These are phyloP conservation scores for Drepana falcataria DNA, from an alignment of 2,888 invertebrate genomes.

Conservation along the genomic window DNA sequence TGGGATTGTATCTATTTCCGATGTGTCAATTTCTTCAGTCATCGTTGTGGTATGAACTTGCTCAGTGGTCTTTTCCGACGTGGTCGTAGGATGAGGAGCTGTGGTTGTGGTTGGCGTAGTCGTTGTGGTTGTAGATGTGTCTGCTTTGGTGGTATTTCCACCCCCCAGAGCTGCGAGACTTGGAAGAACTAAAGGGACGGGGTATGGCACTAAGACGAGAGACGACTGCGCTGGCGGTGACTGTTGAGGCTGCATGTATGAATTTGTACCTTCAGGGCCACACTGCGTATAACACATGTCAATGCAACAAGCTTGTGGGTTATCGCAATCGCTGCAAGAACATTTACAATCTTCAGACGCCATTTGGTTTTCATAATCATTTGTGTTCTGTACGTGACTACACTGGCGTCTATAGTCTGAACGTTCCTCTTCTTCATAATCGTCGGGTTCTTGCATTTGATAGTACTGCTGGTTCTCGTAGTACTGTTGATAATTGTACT, in stretches of 20 bases:
- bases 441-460: constrained; percentile 7
- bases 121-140: constrained; percentile 3
- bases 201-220: constrained; percentile 35
- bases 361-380: constrained; percentile 14
- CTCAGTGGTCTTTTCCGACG: background rate
- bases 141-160: background rate
- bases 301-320: constrained; percentile 31
- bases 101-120: constrained; percentile 5
- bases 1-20: background rate
- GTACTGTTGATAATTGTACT: constrained; percentile 7
- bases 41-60: too few relatives aligned
- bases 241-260: background rate
- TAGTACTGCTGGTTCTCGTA: constrained; percentile 11
- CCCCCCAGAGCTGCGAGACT: background rate
- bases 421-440: constrained; percentile 5
- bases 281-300: constrained; percentile 14
- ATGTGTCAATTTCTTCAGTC: too few relatives aligned
- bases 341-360: constrained; percentile 35
- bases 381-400: background rate
- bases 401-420: background rate
- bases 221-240: constrained; percentile 12
- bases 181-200: constrained; percentile 28
- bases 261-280: too few relatives aligned
- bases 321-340: constrained; percentile 29
- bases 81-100: constrained; percentile 5